These are phyloP conservation scores for Diplodus puntazzo DNA, from an alignment of 2,797 vertebrate species.

Conservation along the genomic window DNA sequence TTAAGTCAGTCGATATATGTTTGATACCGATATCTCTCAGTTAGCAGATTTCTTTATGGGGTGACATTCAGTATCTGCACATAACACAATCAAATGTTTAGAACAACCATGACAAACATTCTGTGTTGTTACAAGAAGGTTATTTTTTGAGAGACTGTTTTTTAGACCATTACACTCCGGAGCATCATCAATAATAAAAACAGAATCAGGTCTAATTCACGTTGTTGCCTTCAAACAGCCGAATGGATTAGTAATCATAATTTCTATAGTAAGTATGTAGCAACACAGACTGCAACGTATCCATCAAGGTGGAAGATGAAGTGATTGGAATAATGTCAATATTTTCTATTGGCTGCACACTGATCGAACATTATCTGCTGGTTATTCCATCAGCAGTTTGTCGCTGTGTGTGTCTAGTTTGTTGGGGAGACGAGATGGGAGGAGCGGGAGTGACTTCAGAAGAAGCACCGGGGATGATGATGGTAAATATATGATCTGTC, in stretches of 20 bases:
- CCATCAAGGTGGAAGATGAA: constrained; percentile 21
- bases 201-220: too few species aligned
- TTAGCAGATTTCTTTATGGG: neutral
- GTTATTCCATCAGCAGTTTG: constrained; percentile 48
- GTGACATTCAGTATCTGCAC: constrained; percentile 12
- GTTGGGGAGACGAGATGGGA: constrained; percentile 33
- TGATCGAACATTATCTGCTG: constrained; percentile 40
- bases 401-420: constrained; percentile 40
- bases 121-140: neutral
- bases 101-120: neutral
- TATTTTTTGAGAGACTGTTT: neutral
- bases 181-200: too few species aligned
- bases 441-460: constrained; percentile 47
- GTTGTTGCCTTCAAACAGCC: too few species aligned
- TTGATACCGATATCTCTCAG: neutral
- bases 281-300: constrained; percentile 18
- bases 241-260: too few species aligned
- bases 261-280: neutral
- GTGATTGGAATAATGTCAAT: constrained; percentile 3
- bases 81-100: neutral
- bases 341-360: constrained; percentile 13
- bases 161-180: too few species aligned
- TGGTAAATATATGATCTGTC: constrained; percentile 76
- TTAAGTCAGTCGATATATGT: neutral
- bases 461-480: constrained; percentile 57